phyloP scores from a whole-genome alignment of 2,113 vertebrate genomes.

The Orientallactaga bullata region DNA sequence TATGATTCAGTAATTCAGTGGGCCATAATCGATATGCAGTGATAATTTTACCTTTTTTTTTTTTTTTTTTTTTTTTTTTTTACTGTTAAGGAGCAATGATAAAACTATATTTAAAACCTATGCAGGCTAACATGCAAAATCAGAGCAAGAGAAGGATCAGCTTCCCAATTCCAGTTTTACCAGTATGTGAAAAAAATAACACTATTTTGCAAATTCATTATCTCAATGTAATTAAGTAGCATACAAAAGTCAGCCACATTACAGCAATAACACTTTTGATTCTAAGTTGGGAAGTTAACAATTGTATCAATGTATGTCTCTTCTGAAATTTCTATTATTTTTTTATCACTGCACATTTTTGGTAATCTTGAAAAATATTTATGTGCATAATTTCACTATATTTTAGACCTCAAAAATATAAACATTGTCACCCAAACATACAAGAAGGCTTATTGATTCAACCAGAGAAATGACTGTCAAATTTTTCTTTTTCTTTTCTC shows the following conservation, averaged over 20 bases:
- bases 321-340: slow-evolving; percentile 5
- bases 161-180: slow-evolving; percentile 44
- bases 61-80: too few species aligned
- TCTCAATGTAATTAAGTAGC: slow-evolving; percentile 54
- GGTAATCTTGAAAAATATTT: not conserved
- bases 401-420: not conserved
- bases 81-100: not conserved
- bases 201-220: slow-evolving; percentile 10
- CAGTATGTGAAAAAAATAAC: slow-evolving; percentile 25
- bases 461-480: not conserved
- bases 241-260: not conserved
- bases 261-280: not conserved
- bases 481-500: not conserved
- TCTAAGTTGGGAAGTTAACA: slow-evolving; percentile 6
- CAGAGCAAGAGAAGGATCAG: not conserved
- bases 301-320: not conserved
- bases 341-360: not conserved
- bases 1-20: not conserved
- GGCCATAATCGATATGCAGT: not conserved
- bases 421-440: not conserved
- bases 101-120: not conserved
- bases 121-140: slow-evolving; percentile 15
- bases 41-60: not conserved
- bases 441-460: not conserved
- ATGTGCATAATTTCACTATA: not conserved